Evolutionary conservation across 2,888 invertebrate genomes (phyloP).

Genomic region (Phrixothrix hirtus): DNA sequence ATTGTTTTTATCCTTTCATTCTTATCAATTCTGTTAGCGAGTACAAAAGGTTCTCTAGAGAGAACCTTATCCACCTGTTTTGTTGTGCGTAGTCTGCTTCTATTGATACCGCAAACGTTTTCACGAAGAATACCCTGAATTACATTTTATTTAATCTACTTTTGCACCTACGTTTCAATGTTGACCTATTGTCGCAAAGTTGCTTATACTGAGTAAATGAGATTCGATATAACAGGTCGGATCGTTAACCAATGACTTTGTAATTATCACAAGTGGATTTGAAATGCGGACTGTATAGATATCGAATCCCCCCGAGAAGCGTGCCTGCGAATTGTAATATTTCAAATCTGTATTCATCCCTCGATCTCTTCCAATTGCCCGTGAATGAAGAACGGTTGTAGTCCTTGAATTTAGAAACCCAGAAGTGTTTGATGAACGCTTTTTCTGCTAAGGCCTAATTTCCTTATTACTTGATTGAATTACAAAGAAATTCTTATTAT

Average conservation of each 20-base stretch:
- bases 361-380: slow-evolving; percentile 45
- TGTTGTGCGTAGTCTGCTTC: slow-evolving; percentile 13
- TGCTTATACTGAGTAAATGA: not conserved
- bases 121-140: slow-evolving; percentile 7
- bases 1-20: slow-evolving; percentile 18
- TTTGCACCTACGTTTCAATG: not conserved
- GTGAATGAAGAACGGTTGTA: slow-evolving; percentile 46
- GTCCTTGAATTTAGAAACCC: slow-evolving; percentile 36
- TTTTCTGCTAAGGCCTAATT: slow-evolving; percentile 13
- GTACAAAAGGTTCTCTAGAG: slow-evolving; percentile 17
- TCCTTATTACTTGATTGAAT: not conserved
- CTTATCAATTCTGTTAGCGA: slow-evolving; percentile 10
- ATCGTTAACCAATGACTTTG: slow-evolving; percentile 13
- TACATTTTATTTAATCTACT: slow-evolving; percentile 15
- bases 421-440: slow-evolving; percentile 33
- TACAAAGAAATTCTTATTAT: not conserved
- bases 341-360: slow-evolving; percentile 48
- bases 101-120: slow-evolving; percentile 15
- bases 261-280: slow-evolving; percentile 22
- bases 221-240: slow-evolving; percentile 3
- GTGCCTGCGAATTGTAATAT: slow-evolving; percentile 46
- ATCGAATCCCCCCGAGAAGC: slow-evolving; percentile 38
- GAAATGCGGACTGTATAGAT: slow-evolving; percentile 13
- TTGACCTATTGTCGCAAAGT: slow-evolving; percentile 1
- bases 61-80: slow-evolving; percentile 14